A percentile compares a stretch with the other conserved stretches of the same genome.
Evolutionary conservation across 2,888 invertebrate genomes (phyloP).

Genomic region (Branchellion lobata): DNA sequence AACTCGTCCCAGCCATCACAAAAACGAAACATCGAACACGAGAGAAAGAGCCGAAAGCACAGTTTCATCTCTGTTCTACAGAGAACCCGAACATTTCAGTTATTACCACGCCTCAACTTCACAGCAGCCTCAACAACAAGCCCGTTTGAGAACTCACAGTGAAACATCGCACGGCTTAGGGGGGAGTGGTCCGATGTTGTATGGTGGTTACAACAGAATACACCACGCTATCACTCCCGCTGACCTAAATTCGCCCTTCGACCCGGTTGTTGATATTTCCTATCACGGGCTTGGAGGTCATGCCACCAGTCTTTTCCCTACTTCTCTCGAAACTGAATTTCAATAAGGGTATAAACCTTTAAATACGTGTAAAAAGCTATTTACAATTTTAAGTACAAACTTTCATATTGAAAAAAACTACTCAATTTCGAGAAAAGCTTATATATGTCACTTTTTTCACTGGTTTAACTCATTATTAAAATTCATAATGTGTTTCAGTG

Average conservation of each 20-base stretch:
- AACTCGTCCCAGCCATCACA: background rate
- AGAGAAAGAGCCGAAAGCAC: conserved; percentile 1
- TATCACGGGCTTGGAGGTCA: conserved; percentile 19
- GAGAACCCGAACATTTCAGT: background rate
- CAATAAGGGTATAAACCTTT: no score
- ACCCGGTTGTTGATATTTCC: background rate
- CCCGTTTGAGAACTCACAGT: conserved; percentile 25
- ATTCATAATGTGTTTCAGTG: no score
- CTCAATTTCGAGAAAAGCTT: no score
- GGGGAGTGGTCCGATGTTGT: conserved; percentile 31
- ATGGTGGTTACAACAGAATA: conserved; percentile 13
- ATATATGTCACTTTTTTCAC: no score
- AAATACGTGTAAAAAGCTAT: no score
- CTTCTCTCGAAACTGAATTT: background rate
- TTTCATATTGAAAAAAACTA: no score
- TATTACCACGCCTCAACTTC: background rate
- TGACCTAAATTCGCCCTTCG: background rate
- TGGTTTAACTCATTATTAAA: no score
- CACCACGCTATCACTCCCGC: background rate
- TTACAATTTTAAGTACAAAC: no score
- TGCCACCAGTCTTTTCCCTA: conserved; percentile 16
- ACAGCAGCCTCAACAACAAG: background rate
- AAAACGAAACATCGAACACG: background rate
- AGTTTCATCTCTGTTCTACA: background rate
- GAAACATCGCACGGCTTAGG: conserved; percentile 23